Percentiles rank a stretch among this genome's conserved stretches.
Conservation (phyloP, 2,113 vertebrate species). For the Gavialis gangeticus region DNA sequence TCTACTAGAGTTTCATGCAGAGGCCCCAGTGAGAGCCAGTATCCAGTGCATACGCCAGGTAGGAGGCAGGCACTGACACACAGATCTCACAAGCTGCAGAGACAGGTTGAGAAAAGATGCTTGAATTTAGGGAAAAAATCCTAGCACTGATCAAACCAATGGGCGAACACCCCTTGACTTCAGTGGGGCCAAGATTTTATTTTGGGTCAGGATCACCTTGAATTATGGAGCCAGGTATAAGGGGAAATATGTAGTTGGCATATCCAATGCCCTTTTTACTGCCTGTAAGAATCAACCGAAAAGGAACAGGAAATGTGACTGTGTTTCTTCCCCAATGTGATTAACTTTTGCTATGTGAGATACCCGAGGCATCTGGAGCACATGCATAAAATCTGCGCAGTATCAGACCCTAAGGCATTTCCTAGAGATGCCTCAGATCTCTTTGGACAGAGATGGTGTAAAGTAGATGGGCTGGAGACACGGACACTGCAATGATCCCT, state of each 20-base stretch:
- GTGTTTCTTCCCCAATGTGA: background rate
- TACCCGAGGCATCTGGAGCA: background rate
- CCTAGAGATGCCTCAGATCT: rapidly evolving
- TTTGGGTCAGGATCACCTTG: background rate
- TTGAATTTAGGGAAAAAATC: background rate
- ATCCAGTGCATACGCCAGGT: background rate
- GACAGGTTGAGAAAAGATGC: background rate
- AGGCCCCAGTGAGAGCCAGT: background rate
- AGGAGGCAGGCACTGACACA: background rate
- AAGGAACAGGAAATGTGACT: background rate
- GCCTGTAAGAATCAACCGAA: background rate
- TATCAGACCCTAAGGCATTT: background rate
- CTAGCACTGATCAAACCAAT: background rate
- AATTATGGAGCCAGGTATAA: background rate
- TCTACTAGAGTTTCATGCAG: background rate
- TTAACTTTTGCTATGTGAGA: background rate
- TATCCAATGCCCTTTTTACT: background rate
- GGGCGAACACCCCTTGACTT: background rate
- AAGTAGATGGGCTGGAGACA: background rate
- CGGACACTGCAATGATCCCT: background rate
- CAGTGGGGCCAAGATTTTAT: background rate
- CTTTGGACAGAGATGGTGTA: background rate
- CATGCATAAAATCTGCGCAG: rapidly evolving
- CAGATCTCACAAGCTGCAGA: background rate
- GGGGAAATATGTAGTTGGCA: background rate